Evolutionary conservation across 92 coral and sea anemone species (phyloP), one percentile per base, ranked within the genome.

Genomic region (Porites cylindrica): DNA sequence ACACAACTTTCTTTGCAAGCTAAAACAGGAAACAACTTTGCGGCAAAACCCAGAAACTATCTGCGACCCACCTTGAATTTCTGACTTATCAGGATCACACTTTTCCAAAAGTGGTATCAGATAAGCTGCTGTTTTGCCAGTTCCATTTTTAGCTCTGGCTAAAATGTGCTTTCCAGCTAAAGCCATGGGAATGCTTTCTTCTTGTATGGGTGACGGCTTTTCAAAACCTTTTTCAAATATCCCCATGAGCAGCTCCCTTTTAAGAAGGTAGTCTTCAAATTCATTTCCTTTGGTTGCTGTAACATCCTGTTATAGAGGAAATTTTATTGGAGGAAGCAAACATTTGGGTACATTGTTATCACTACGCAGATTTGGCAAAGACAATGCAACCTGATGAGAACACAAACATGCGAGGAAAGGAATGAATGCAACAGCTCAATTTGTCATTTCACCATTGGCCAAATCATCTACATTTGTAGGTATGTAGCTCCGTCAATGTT

Each of bases 131-230:
- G 99, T 97, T 79, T 97, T 97, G 11, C 99, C 99, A 66, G 99
- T 97, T 38, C 99, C 99, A 92, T 97, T 97, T 81, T 97, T 97
- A 10, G 99, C 99, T 85, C 99, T 90, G 78, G 99, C 99, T 82
- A 97, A 89, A 87, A 97, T 92, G 82, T 97, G 94, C 70, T 98
- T 86, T 38, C 99, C 99, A 19, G 99, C 96, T 66, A 97, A 76
- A 13, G 99, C 99, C n/a, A 97, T 93, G 32, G 99, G 99, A 72
- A 97, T 97, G 66, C 99, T 97, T 67, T 97, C 99, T 78, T 97
- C 99, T 87, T 97, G 99, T 66, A 97, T 92, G 6, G 99, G 99
- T 51, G 99, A 97, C 11, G 99, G 99, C 72, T 91, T 92, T 71
- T 97, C 99, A 89, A 86, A 97, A 17, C 99, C 99, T 79, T 97